phyloP scores from a whole-genome alignment of 2,888 invertebrate species.

The Atethmia centrago region DNA sequence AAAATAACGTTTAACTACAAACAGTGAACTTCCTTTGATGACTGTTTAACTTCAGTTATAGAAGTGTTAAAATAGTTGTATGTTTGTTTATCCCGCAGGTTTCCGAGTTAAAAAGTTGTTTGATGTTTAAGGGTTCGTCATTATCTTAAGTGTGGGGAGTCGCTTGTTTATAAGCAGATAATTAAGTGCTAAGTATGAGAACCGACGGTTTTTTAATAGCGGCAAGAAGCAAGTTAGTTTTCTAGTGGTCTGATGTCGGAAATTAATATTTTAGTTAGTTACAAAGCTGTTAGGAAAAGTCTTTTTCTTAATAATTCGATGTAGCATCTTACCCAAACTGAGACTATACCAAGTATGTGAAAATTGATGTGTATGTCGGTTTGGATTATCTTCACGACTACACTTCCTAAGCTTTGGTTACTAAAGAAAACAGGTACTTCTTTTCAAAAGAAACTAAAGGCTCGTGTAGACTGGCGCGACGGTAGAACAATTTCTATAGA shows the following conservation, averaged over 20 bases:
- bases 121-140: slow-evolving; percentile 45
- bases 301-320: too few relatives aligned
- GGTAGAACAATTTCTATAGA: too few relatives aligned
- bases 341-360: background rate
- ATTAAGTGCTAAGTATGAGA: slow-evolving; percentile 49
- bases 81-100: slow-evolving; percentile 63
- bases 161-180: slow-evolving; percentile 49
- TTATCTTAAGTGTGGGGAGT: slow-evolving; percentile 44
- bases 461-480: too few relatives aligned
- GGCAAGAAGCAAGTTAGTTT: slow-evolving; percentile 8
- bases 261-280: background rate
- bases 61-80: slow-evolving; percentile 67
- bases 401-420: too few relatives aligned
- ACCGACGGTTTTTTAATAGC: slow-evolving; percentile 29
- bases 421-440: too few relatives aligned
- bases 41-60: slow-evolving; percentile 57
- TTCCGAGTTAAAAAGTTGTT: slow-evolving; percentile 53
- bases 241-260: background rate
- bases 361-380: too few relatives aligned
- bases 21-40: slow-evolving; percentile 69
- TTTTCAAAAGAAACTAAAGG: too few relatives aligned
- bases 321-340: background rate
- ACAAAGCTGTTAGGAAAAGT: background rate
- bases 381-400: too few relatives aligned
- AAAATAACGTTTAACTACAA: slow-evolving; percentile 72